Base-by-base conservation (phyloP, 2,888 invertebrate species). In the Ganaspis brasiliensis region DNA sequence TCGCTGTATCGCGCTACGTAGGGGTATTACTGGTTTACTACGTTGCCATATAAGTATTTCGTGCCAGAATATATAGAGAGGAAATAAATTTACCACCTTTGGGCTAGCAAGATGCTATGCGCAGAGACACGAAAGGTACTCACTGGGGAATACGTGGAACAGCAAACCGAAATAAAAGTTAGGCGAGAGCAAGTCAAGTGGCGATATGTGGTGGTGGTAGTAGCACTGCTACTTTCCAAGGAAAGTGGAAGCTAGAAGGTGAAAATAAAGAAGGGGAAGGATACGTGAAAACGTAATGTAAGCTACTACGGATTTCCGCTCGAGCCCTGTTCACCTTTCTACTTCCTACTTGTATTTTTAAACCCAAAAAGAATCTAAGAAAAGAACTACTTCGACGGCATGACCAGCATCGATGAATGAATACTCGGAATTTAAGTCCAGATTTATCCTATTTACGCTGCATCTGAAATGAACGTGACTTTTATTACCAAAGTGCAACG, bases 131-230 rank as follows among this genome's bases (percentile, higher is more conserved):
- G 77, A 70, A 76, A 79, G 77, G 71, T 76, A 72, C 49, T 52
- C 78, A 16, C 76, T 26, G 16, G 78, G 79, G 81, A 79, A 81
- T 77, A 76, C 67, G 75, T 78, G 74, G 74, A 56, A 77, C 52
- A 77, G 76, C 74, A 76, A 81, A 79, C 77, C 73, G 76, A 80
- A 77, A 79, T 79, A 80, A 80, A 81, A 81, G 79, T 81, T 79
- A 79, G 70, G 75, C 77, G 80, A 81, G 77, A 79, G 77, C 77
- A 73, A 80, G 81, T 81, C 81, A 79, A 77, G 78, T 78, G 79
- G 56, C 56, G 56, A 26, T 56, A 26, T 26, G 19, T 16, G 16
- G 52, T 52, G 52, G 81, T 73, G 73, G 75, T 56, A 67, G 52
- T 52, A 52, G 16, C 26, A 19, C 21, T 63, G 40, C 63, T 74